A percentile compares a stretch with the other conserved stretches of the same genome.
Evolutionary conservation across 2,888 invertebrate genomes (phyloP).

Genomic region (Merodon equestris): DNA sequence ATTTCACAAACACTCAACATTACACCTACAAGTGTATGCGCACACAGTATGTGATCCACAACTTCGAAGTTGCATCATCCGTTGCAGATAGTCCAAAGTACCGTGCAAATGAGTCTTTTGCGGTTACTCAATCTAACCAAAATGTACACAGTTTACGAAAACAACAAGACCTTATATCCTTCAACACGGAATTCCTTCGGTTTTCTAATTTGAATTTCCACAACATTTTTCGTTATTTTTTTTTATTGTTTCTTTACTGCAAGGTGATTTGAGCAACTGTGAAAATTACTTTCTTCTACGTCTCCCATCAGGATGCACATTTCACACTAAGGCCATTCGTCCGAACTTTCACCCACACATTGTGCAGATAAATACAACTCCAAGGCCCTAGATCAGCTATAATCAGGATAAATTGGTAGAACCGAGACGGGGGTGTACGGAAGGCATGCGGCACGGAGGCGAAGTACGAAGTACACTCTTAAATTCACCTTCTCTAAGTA

Average conservation of each 20-base stretch:
- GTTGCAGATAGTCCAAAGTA: not conserved
- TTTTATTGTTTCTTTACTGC: slow-evolving; percentile 22
- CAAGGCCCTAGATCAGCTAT: slow-evolving; percentile 52
- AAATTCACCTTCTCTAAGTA: slow-evolving; percentile 57
- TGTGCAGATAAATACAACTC: slow-evolving; percentile 21
- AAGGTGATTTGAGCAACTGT: slow-evolving; percentile 55
- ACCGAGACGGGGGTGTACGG: not conserved
- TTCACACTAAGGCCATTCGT: slow-evolving; percentile 33
- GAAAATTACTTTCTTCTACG: slow-evolving; percentile 54
- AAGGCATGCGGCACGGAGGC: not conserved
- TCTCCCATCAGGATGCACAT: slow-evolving; percentile 50
- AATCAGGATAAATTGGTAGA: slow-evolving; percentile 51
- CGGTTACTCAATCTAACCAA: slow-evolving; percentile 39
- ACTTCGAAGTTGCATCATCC: slow-evolving; percentile 6
- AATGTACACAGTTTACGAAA: slow-evolving; percentile 31
- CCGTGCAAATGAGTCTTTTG: slow-evolving; percentile 23
- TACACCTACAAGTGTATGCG: too few species aligned
- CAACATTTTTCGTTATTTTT: not conserved
- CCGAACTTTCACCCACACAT: slow-evolving; percentile 12
- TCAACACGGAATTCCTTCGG: slow-evolving; percentile 42
- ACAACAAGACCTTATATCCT: slow-evolving; percentile 26
- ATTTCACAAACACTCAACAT: too few species aligned
- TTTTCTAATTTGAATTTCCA: slow-evolving; percentile 58
- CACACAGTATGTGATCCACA: too few species aligned
- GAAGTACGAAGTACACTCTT: slow-evolving; percentile 37